A percentile compares a stretch with the other conserved stretches of the same genome.
phyloP scores from a whole-genome alignment of 2,113 vertebrate species.

The Cervus canadensis region DNA sequence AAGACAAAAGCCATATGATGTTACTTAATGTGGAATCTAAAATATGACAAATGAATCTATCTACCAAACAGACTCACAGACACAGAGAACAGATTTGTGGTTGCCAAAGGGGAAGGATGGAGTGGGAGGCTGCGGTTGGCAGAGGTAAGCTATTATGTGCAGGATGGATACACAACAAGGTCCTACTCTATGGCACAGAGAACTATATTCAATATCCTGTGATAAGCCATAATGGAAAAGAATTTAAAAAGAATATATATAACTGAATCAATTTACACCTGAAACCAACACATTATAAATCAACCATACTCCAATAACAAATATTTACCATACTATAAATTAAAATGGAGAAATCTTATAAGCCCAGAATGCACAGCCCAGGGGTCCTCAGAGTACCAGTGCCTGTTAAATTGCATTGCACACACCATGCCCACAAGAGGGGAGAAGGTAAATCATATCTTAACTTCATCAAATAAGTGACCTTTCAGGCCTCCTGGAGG shows the following conservation, averaged over 20 bases:
- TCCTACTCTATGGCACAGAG: background rate
- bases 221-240: background rate
- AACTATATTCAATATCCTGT: background rate
- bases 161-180: background rate
- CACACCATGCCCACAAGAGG: background rate
- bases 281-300: background rate
- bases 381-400: background rate
- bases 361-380: background rate
- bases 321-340: background rate
- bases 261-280: background rate
- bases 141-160: background rate
- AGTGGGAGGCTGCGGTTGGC: background rate
- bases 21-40: background rate
- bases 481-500: background rate
- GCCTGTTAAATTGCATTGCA: too few relatives aligned
- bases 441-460: background rate
- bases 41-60: background rate
- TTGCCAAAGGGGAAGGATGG: background rate
- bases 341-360: background rate
- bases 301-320: background rate
- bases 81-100: background rate
- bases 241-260: background rate
- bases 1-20: background rate
- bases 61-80: background rate
- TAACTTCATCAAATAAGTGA: background rate